phyloP scores from a whole-genome alignment of 2,888 invertebrate genomes.

The Athalia circularis region DNA sequence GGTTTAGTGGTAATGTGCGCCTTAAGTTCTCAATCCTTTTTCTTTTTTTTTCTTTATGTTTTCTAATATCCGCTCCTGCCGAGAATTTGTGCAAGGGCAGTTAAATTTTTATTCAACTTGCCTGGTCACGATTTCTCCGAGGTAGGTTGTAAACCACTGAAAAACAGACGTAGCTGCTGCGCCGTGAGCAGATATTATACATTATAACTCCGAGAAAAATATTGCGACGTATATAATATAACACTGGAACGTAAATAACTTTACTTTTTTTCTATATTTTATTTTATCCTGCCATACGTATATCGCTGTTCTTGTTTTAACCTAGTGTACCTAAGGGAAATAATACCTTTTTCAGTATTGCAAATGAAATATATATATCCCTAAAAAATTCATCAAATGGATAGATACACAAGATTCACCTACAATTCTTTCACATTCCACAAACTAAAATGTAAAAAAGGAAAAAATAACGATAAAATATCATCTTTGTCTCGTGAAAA shows the following conservation, averaged over 20 bases:
- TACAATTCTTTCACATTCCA: not conserved
- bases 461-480: no score
- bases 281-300: not conserved
- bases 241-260: slow-evolving; percentile 17
- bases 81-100: not conserved
- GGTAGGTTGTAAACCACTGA: slow-evolving; percentile 16
- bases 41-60: not conserved
- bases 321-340: slow-evolving; percentile 22
- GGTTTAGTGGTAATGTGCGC: no score
- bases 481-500: no score
- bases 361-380: not conserved
- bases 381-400: slow-evolving; percentile 22
- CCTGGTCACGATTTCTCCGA: slow-evolving; percentile 14
- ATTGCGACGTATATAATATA: not conserved
- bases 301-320: slow-evolving; percentile 5
- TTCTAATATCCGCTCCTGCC: not conserved
- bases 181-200: no score
- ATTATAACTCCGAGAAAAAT: no score
- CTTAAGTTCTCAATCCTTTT: not conserved
- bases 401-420: not conserved
- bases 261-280: slow-evolving; percentile 5
- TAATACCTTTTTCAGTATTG: not conserved
- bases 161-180: not conserved
- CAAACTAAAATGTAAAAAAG: no score
- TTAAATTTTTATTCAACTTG: slow-evolving; percentile 25